Evolutionary conservation across 2,797 vertebrate species (phyloP).

Genomic region (Muraenolepis orangiensis): DNA sequence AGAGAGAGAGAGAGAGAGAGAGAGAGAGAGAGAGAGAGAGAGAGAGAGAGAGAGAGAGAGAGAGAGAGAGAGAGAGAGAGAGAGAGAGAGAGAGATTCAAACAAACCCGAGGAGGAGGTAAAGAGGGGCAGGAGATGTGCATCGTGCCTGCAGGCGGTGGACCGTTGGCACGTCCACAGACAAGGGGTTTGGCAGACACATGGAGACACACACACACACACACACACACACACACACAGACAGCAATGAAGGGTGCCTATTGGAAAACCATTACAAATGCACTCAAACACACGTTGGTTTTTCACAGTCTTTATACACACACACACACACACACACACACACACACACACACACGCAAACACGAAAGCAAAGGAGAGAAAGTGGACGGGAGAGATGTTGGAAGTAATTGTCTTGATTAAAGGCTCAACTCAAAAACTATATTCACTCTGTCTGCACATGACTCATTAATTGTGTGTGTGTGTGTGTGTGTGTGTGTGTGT

Average conservation of each 20-base stretch:
- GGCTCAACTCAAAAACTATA: background rate
- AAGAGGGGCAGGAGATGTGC: background rate
- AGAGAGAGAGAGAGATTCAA: background rate
- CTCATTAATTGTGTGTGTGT: background rate
- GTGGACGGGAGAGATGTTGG: background rate
- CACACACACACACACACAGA: conserved; percentile 2
- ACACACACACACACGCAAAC: background rate
- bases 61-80: conserved; percentile 2
- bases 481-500: background rate
- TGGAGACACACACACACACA: conserved; percentile 9
- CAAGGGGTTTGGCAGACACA: conserved; percentile 6
- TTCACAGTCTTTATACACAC: background rate
- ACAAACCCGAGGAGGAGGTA: too few species aligned
- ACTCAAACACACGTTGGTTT: background rate
- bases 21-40: background rate
- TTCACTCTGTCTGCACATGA: background rate
- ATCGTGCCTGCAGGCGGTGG: background rate
- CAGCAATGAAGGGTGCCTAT: background rate
- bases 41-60: too few species aligned
- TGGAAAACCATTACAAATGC: background rate
- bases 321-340: background rate
- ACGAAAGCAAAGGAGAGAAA: background rate
- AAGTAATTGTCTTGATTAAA: conserved; percentile 4
- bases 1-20: conserved; percentile 2
- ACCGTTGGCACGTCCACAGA: conserved; percentile 9